Evolutionary conservation across 2,797 vertebrate genomes (phyloP).

Genomic region (Crenuchus spilurus): DNA sequence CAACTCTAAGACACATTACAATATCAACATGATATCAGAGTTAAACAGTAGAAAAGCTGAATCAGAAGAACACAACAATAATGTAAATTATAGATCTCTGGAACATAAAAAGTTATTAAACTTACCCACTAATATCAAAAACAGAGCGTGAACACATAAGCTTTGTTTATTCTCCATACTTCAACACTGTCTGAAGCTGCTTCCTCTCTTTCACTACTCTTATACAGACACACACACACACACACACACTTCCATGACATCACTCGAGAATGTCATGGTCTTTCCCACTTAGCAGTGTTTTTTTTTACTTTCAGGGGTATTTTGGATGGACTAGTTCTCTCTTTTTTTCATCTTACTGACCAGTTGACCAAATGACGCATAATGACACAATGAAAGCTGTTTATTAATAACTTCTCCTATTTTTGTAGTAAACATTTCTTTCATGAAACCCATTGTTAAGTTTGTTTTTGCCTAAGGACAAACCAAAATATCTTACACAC

Average conservation of each 20-base stretch:
- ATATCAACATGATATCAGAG: background rate
- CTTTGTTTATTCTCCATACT: slow-evolving; percentile 64
- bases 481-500: no score
- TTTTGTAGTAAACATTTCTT: background rate
- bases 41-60: background rate
- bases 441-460: no score
- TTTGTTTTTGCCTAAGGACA: no score
- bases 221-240: slow-evolving; percentile 54
- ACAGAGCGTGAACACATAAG: slow-evolving; percentile 59
- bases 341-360: slow-evolving; percentile 30
- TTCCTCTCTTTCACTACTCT: slow-evolving; percentile 69
- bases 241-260: slow-evolving; percentile 75
- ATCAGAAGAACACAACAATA: background rate
- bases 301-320: slow-evolving; percentile 49
- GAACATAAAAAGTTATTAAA: background rate
- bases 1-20: background rate
- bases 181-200: slow-evolving; percentile 43
- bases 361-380: background rate
- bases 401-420: background rate
- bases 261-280: slow-evolving; percentile 65
- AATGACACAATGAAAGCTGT: background rate
- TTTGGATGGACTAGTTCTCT: slow-evolving; percentile 42
- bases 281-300: slow-evolving; percentile 63
- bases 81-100: no score
- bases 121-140: slow-evolving; percentile 66